Percentiles rank a stretch among this genome's conserved stretches.
These are phyloP conservation scores for Ivindomyrus marchei DNA, from an alignment of 2,113 vertebrate genomes.

Conservation along the genomic window DNA sequence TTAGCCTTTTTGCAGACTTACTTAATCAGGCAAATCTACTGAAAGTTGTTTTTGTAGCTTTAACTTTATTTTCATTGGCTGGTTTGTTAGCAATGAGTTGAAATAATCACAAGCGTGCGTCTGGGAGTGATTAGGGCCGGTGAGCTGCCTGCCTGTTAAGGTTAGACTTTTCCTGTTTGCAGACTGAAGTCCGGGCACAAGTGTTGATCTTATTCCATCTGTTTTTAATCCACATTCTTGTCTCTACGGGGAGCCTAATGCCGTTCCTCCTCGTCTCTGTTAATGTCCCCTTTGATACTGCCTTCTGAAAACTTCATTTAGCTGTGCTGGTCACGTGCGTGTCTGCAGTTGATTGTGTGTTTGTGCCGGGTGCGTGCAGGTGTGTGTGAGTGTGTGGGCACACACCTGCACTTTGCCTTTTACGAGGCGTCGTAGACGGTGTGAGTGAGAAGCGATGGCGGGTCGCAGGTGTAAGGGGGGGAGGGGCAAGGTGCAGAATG, in stretches of 20 bases:
- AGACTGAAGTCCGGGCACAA: constrained; percentile 71
- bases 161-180: constrained; percentile 80
- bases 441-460: constrained; percentile 1
- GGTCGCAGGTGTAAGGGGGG: constrained; percentile 20
- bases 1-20: constrained; percentile 20
- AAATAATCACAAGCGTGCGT: constrained; percentile 66
- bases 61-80: constrained; percentile 54
- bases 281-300: constrained; percentile 60
- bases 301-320: constrained; percentile 36
- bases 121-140: constrained; percentile 72
- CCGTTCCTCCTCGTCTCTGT: constrained; percentile 60
- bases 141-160: constrained; percentile 60
- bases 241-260: constrained; percentile 62
- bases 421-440: constrained; percentile 5
- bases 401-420: constrained; percentile 8
- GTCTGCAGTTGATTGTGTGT: constrained; percentile 3
- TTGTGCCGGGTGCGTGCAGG: background rate
- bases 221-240: constrained; percentile 81
- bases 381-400: background rate
- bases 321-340: background rate
- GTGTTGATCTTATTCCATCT: constrained; percentile 77
- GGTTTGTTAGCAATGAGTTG: constrained; percentile 45
- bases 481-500: background rate
- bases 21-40: constrained; percentile 36
- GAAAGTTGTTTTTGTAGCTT: constrained; percentile 38